Percentiles rank a stretch among this genome's conserved stretches.
Conservation (phyloP, 2,113 vertebrate species). For the Potamarius usumacintae region DNA sequence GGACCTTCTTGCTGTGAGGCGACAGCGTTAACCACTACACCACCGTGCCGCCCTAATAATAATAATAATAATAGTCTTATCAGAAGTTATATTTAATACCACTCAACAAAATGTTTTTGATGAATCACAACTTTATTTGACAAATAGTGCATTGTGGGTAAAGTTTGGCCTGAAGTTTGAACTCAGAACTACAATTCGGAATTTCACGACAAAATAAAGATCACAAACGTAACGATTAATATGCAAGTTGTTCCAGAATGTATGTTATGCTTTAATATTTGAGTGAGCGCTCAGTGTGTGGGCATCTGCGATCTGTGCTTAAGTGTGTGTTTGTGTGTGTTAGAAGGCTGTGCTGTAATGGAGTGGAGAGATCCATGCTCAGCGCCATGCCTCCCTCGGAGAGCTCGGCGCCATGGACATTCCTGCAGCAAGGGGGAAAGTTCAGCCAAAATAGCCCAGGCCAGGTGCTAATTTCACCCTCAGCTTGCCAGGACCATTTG, state of each 20-base stretch:
- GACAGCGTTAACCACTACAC: too few relatives aligned
- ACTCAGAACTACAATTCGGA: not conserved
- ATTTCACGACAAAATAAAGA: not conserved
- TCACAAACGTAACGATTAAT: not conserved
- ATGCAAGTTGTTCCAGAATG: not conserved
- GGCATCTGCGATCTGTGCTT: not conserved
- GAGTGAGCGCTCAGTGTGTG: not conserved
- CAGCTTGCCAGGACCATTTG: conserved; percentile 27
- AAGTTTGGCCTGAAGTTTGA: not conserved
- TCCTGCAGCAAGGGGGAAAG: conserved; percentile 52
- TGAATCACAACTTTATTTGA: too few relatives aligned
- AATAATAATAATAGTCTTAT: not conserved
- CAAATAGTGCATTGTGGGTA: not conserved
- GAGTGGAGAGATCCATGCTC: conserved; percentile 46
- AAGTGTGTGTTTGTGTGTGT: conserved; percentile 8
- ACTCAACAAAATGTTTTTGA: not conserved
- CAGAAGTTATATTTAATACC: not conserved
- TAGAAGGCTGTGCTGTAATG: conserved; percentile 29
- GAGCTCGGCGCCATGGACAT: conserved; percentile 51
- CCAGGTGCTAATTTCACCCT: conserved; percentile 57
- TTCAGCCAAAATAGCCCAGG: conserved; percentile 58
- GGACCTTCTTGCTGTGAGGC: too few relatives aligned
- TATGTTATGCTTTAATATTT: not conserved
- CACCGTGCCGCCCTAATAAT: not conserved
- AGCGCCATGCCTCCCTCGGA: conserved; percentile 37